Evolutionary conservation across 2,797 vertebrate genomes (phyloP), one percentile per base, ranked within the genome.

Genomic region (Acomys russatus): DNA sequence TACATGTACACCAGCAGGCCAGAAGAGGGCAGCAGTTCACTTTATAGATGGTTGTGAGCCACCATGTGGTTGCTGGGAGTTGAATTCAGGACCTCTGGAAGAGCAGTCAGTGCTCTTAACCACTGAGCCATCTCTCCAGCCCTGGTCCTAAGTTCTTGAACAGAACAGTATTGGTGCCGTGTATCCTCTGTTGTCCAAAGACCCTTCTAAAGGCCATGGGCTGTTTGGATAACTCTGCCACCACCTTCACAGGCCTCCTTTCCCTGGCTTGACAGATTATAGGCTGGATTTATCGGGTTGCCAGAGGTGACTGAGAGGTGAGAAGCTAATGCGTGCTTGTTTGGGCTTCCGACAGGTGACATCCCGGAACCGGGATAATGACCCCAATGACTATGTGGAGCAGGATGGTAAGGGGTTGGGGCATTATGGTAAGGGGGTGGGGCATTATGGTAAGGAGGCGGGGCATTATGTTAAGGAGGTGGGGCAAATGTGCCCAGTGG

Each of bases 351-450:
- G 95, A 30, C 98, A 99, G 99, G 99, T 99, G 89, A 99, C 99
- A 0, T 99, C 99, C 89, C 99, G 99, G 97, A 99, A 99, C 98
- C 98, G 99, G 98, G 99, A 99, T 98, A 99, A 99, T 0, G 99
- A 99, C 95, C 99, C 99, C 74, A 99, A 99, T 78, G 99, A 99
- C 97, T 99, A 99, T 0, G 99, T 99, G 73, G 99, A 99, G 96
- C 99, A 99, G 97, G 99, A 99, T 0, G 99, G 99, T 99, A 94
- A 98, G 99, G 17, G 15, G 0, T 0, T 49, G n/a, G 56, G 59
- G 44, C 15, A 51, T 5, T 5, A 56, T 35, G 20, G 56, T 82
- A 63, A 63, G n/a, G 59, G 30, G 54, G 99, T 99, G 64, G 99
- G 99, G 96, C 99, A 99, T 3, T 6, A 15, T 14, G 66, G 66